phyloP scores from a whole-genome alignment of 2,888 invertebrate species.

The Vesta saturnalis region DNA sequence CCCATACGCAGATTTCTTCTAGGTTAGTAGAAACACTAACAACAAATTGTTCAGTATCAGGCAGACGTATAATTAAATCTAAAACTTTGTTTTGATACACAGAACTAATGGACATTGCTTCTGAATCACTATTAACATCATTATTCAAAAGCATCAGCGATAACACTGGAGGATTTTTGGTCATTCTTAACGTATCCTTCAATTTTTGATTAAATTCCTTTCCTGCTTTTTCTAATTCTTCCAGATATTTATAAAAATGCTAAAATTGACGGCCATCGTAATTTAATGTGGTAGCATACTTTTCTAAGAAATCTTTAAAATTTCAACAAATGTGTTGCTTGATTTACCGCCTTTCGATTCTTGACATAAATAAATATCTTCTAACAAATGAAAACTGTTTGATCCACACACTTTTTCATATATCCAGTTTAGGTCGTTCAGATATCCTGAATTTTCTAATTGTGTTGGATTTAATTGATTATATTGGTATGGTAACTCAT shows the following conservation, averaged over 20 bases:
- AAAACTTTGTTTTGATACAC: constrained; percentile 61
- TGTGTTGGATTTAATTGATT: constrained; percentile 69
- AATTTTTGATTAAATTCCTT: constrained; percentile 46
- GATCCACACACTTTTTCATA: constrained; percentile 82
- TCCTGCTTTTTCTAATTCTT: constrained; percentile 52
- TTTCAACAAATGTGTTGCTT: constrained; percentile 62
- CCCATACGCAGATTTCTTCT: constrained; percentile 86
- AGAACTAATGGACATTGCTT: constrained; percentile 17
- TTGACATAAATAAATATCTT: constrained; percentile 73
- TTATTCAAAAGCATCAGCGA: constrained; percentile 70
- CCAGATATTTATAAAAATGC: constrained; percentile 68
- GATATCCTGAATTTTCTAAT: constrained; percentile 74
- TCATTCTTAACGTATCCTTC: constrained; percentile 62
- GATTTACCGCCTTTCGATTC: constrained; percentile 52
- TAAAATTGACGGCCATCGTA: constrained; percentile 87
- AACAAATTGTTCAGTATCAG: constrained; percentile 75
- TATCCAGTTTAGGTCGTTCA: constrained; percentile 82
- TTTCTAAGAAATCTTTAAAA: constrained; percentile 76
- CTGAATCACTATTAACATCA: constrained; percentile 33
- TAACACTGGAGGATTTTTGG: constrained; percentile 68
- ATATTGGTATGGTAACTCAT: constrained; percentile 84
- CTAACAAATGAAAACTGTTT: constrained; percentile 78
- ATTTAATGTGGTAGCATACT: constrained; percentile 76
- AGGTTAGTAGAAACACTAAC: constrained; percentile 78
- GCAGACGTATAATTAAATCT: constrained; percentile 72